Evolutionary conservation across 2,113 vertebrate genomes (phyloP), one percentile per base, ranked within the genome.

Genomic region (Psephotus haematonotus): DNA sequence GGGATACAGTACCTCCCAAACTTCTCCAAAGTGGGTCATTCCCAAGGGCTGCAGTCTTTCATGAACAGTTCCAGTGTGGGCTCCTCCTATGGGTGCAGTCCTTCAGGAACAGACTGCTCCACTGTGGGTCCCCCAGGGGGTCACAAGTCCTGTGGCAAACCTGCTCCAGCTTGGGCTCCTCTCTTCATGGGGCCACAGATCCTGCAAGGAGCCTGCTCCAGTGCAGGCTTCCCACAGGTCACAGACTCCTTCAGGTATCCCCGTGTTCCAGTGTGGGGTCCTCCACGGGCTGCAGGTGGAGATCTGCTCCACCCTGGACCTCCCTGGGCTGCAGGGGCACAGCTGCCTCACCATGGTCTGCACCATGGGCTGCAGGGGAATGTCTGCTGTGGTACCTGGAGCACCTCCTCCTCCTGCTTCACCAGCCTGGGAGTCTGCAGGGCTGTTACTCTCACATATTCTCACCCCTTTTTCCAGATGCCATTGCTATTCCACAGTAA

Each of bases 161-260:
- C 22, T 47, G 17, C 17, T 46, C 20, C 28, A 28, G 11, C 7
- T 14, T 31, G 44, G 14, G 10, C 11, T 82, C 23, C 29, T 46
- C 33, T 35, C 14, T 59, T 33, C 24, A 39, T 29, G 57, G 50
- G 13, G 6, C 24, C 50, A 59, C 10, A 59, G 33, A 6, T 57
- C 13, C 33, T 92, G 13, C 9, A 7, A 18, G 70, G 5, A 70
- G 6, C 39, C 43, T 59, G 41, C 22, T 59, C n/a, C 41, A 25
- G 28, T 6, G 1, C 7, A 10, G 25, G 17, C 29, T 67, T 60
- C 46, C n/a, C 44, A 29, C 0, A 2, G 49, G 4, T 35, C 25
- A 17, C 5, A 52, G 20, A 24, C 20, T 44, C 31, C 23, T 82
- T 44, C 39, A 14, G 33, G 43, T 20, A 67, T n/a, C n/a, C n/a